Evolutionary conservation across 2,888 invertebrate species (phyloP), one percentile per base, ranked within the genome.

Genomic region (Eugnorisma glareosa): DNA sequence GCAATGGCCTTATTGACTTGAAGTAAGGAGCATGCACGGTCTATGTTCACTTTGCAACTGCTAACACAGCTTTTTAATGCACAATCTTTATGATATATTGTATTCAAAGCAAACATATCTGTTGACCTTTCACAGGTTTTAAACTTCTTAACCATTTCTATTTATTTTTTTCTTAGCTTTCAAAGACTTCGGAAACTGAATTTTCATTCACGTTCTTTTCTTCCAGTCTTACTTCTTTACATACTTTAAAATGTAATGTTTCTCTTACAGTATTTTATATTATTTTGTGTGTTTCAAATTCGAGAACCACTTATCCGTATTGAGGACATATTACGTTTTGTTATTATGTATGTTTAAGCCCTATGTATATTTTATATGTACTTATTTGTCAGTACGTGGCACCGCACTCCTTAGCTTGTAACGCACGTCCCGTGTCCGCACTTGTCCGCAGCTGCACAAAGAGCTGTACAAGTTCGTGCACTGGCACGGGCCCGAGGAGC

Each of bases 361-460:
- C 43, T 45, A 66, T 28, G 18, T 40, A 28, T 28, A 66, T 40
- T 28, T 57, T 28, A 57, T 57, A 28, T 35, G 21, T 43, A 54
- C 13, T n/a, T 6, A 51, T 28, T 7, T 24, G 15, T 28, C 0
- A 21, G 18, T 21, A 4, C 37, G 24, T 51, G 28, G 28, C 31
- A 5, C 4, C 18, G 21, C 48, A 48, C 31, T 37, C 67, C 35
- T 24, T 75, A 63, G 67, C 73, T 63, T 67, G 15, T 84, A 83
- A 83, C 15, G 85, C 83, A 72, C 61, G 85, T 24, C 13, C 35
- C 68, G 18, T 79, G n/a, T 13, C 63, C 75, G 68, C 77, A 51
- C 74, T 79, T 86, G 84, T 89, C 88, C 92, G 73, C 94, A 96
- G 96, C 90, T 96, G 82, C 95, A 96, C 94, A 93, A 92, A 87